A percentile compares a stretch with the other conserved stretches of the same genome.
phyloP scores from a whole-genome alignment of 2,888 invertebrate species.

The Spisula solida region DNA sequence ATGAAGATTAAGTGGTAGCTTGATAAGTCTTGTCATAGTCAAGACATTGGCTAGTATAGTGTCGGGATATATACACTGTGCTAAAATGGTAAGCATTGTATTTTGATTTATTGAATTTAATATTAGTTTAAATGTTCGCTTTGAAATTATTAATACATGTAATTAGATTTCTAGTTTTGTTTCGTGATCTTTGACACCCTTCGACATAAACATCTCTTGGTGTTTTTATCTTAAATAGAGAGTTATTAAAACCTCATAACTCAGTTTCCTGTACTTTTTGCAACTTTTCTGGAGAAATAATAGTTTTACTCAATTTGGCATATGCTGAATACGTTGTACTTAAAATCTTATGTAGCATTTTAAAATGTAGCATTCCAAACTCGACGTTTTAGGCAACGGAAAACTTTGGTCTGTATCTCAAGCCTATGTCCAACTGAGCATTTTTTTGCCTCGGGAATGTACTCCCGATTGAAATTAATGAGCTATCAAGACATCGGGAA shows the following conservation, averaged over 20 bases:
- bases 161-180: background rate
- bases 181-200: background rate
- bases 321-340: too few species aligned
- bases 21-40: background rate
- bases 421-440: too few species aligned
- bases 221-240: background rate
- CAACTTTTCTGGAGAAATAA: background rate
- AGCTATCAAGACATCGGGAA: too few species aligned
- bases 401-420: too few species aligned
- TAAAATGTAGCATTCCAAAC: too few species aligned
- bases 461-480: too few species aligned
- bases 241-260: background rate
- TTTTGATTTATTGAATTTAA: background rate
- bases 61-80: background rate
- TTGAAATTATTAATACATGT: background rate
- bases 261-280: background rate
- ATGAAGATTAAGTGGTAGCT: background rate
- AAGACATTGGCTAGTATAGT: background rate
- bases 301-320: background rate
- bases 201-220: background rate
- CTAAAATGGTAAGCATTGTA: background rate
- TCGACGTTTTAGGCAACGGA: too few species aligned
- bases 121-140: too few species aligned
- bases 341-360: too few species aligned
- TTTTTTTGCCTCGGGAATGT: too few species aligned